phyloP scores from a whole-genome alignment of 2,113 vertebrate genomes.

The Charina bottae region DNA sequence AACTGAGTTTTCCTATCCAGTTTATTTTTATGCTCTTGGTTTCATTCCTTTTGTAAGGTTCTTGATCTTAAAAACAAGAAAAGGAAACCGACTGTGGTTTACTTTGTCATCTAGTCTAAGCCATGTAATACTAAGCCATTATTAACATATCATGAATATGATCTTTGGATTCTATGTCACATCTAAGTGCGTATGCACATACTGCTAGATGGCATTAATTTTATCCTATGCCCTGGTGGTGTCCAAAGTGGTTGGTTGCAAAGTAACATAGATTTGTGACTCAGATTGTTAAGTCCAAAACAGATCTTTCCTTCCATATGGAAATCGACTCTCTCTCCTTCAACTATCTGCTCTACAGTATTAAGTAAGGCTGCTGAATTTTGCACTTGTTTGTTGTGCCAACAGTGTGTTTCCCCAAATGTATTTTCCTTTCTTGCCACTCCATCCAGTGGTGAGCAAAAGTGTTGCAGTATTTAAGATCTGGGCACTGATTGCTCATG shows the following conservation, averaged over 20 bases:
- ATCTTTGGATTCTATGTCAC: neutral
- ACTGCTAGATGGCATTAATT: neutral
- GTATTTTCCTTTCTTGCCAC: neutral
- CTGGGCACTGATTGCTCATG: neutral
- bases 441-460: conserved; percentile 13
- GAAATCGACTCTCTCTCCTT: neutral
- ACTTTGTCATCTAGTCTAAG: neutral
- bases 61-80: neutral
- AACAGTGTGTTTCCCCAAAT: neutral
- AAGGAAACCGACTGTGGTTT: neutral
- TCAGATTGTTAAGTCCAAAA: neutral
- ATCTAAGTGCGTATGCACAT: neutral
- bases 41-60: neutral
- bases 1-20: neutral
- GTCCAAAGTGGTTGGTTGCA: neutral
- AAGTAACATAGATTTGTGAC: neutral
- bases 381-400: neutral
- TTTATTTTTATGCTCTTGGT: neutral
- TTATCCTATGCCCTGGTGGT: neutral
- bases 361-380: neutral
- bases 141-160: neutral
- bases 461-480: neutral
- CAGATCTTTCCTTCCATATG: neutral
- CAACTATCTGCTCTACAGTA: neutral
- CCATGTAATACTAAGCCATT: neutral